Evolutionary conservation across 2,113 vertebrate genomes (phyloP).

Genomic region (Benitochromis conjunctus): DNA sequence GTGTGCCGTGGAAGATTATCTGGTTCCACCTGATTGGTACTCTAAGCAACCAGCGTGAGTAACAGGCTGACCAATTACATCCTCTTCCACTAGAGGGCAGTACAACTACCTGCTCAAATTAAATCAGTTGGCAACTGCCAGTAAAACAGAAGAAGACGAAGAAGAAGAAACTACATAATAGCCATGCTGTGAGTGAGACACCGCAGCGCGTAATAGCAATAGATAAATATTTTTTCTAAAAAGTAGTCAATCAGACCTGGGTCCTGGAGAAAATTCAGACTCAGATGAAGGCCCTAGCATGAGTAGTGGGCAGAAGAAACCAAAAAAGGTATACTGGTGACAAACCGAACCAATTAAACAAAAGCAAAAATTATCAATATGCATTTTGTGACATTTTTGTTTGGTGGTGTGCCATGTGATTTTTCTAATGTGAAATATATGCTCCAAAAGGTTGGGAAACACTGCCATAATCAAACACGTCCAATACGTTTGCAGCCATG

Average conservation of each 20-base stretch:
- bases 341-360: background rate
- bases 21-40: background rate
- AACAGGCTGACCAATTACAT: background rate
- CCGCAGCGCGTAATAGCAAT: background rate
- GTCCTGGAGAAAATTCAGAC: background rate
- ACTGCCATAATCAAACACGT: background rate
- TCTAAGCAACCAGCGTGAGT: background rate
- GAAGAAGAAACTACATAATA: background rate
- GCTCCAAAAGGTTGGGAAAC: background rate
- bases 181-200: background rate
- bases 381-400: background rate
- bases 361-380: background rate
- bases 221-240: background rate
- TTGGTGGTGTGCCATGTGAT: accelerated
- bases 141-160: background rate
- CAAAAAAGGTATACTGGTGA: background rate
- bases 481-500: background rate
- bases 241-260: background rate
- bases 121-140: background rate
- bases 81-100: background rate
- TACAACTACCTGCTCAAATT: background rate
- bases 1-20: background rate
- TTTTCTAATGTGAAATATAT: background rate
- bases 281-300: background rate
- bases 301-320: background rate